Evolutionary conservation across 1,140 invertebrate genomes (phyloP).

Genomic region (Linepithema humile): DNA sequence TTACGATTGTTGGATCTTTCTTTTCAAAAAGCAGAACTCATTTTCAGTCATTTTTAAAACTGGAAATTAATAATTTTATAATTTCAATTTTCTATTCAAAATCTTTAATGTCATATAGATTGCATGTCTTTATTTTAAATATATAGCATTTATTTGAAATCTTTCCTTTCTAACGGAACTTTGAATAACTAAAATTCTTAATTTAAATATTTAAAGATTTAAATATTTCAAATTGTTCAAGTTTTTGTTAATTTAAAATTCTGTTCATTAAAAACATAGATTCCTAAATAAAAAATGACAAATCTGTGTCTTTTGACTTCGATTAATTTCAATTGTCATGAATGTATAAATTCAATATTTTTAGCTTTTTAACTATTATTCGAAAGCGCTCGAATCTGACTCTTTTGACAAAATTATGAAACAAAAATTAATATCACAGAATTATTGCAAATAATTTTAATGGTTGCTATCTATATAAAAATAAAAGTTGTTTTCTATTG

Average conservation of each 20-base stretch:
- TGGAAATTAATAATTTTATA: not conserved
- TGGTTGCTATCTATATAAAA: not conserved
- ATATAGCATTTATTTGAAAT: not conserved
- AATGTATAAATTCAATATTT: not conserved
- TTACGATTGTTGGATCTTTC: not conserved
- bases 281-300: not conserved
- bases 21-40: not conserved
- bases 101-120: not conserved
- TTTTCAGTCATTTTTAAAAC: not conserved
- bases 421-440: not conserved
- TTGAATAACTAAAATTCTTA: not conserved
- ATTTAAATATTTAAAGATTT: not conserved
- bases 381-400: not conserved
- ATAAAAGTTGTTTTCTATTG: conserved; percentile 2
- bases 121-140: not conserved
- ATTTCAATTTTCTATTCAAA: not conserved
- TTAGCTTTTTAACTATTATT: not conserved
- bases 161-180: not conserved
- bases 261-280: not conserved
- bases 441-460: not conserved
- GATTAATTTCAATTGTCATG: not conserved
- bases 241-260: not conserved
- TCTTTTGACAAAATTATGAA: not conserved
- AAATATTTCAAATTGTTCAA: not conserved
- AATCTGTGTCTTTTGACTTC: not conserved